A percentile compares a stretch with the other conserved stretches of the same genome.
These are phyloP conservation scores for Montipora foliosa DNA, from an alignment of 64 coral and sea anemone species.

Conservation along the genomic window DNA sequence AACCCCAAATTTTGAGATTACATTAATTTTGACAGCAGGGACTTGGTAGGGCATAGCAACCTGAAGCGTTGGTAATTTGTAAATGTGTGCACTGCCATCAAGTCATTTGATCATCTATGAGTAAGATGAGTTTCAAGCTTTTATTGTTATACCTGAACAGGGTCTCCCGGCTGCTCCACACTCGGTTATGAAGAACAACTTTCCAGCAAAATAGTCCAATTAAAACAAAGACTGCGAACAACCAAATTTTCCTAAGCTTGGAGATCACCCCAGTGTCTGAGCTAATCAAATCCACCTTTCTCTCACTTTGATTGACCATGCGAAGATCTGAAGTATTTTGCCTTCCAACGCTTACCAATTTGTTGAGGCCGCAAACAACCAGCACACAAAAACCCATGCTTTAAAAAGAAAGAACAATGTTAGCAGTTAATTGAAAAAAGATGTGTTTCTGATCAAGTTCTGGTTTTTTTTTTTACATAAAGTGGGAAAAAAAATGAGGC, in stretches of 20 bases:
- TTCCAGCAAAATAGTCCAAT: conserved; percentile 85
- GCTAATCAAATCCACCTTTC: not conserved
- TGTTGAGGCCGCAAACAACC: conserved; percentile 74
- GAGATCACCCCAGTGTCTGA: not conserved
- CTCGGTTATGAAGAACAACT: conserved; percentile 66
- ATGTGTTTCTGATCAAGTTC: too few species aligned
- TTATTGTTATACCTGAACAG: conserved; percentile 72
- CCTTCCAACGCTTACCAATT: conserved; percentile 18
- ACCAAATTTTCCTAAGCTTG: not conserved
- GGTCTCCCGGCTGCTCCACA: conserved; percentile 89
- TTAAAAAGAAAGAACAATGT: not conserved
- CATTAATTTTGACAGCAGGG: too few species aligned
- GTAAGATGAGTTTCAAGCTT: too few species aligned
- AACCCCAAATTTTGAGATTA: too few species aligned
- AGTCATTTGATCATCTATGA: too few species aligned
- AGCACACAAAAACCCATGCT: conserved; percentile 93
- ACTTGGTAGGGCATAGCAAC: too few species aligned
- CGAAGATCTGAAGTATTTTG: not conserved
- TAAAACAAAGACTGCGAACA: conserved; percentile 38
- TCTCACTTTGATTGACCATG: not conserved
- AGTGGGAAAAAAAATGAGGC: too few species aligned
- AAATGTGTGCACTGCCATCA: too few species aligned
- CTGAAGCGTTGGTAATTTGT: too few species aligned
- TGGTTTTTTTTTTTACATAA: too few species aligned
- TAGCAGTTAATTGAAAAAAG: not conserved